phyloP scores from a whole-genome alignment of 1,140 invertebrate species.

The Pomacea maculata region DNA sequence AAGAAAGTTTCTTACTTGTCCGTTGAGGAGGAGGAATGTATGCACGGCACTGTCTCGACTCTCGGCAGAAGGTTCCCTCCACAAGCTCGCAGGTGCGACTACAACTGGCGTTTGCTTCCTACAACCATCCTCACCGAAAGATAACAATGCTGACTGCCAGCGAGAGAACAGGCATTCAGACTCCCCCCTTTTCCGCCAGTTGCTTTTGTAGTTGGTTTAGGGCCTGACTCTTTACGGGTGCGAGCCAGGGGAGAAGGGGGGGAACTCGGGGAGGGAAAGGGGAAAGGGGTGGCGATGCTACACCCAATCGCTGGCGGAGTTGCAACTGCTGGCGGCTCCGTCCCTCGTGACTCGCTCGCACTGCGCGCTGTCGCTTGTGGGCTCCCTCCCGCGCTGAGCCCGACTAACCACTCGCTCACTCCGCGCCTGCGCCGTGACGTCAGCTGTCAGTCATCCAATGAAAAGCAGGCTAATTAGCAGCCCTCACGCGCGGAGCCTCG shows the following conservation, averaged over 20 bases:
- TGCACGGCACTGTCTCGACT: too few relatives aligned
- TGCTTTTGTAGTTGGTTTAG: conserved; percentile 7
- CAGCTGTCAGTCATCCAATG: conserved; percentile 26
- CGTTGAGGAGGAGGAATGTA: too few relatives aligned
- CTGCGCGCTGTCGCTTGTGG: neutral
- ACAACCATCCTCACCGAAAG: too few relatives aligned
- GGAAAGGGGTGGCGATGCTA: neutral
- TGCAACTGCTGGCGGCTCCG: neutral
- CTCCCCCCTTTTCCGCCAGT: conserved; percentile 2
- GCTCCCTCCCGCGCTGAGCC: too few relatives aligned
- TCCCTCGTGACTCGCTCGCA: neutral
- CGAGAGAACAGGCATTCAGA: neutral
- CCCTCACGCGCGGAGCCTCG: neutral
- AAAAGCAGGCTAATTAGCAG: conserved; percentile 23
- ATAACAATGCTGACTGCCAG: too few relatives aligned
- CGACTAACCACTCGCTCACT: neutral
- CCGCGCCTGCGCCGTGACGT: conserved; percentile 11
- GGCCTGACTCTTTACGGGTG: neutral
- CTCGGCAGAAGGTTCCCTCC: too few relatives aligned
- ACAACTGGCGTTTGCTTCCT: too few relatives aligned
- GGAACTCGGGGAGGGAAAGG: too few relatives aligned
- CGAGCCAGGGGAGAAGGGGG: too few relatives aligned
- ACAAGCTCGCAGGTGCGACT: too few relatives aligned
- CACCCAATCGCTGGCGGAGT: neutral
- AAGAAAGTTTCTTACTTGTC: too few relatives aligned